A percentile compares a stretch with the other conserved stretches of the same genome.
Conservation (phyloP, 1,140 invertebrate species). For the Heliothis virescens region DNA sequence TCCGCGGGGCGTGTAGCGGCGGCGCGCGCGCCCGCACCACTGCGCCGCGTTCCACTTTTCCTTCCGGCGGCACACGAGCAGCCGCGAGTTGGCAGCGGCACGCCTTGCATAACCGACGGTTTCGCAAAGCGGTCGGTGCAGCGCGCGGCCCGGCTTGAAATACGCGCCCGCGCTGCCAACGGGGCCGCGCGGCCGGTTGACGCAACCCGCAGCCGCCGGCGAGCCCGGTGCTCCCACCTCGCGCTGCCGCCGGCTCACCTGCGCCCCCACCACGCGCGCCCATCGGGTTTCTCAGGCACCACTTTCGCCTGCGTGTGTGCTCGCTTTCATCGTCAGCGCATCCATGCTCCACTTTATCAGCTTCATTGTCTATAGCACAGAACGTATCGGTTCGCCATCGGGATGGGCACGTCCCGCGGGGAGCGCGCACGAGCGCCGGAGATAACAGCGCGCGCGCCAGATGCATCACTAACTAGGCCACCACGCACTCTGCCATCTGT, state of each 20-base stretch:
- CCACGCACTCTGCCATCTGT: slow-evolving; percentile 76
- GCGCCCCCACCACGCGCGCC: slow-evolving; percentile 66
- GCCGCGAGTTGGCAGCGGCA: slow-evolving; percentile 82
- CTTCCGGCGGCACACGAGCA: slow-evolving; percentile 81
- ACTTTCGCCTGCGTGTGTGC: slow-evolving; percentile 75
- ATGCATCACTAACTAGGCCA: slow-evolving; percentile 77
- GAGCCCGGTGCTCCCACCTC: slow-evolving; percentile 52
- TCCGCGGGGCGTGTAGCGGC: slow-evolving; percentile 74
- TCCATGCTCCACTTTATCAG: slow-evolving; percentile 59
- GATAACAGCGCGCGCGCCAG: slow-evolving; percentile 69
- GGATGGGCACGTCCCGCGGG: slow-evolving; percentile 39
- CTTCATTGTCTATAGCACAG: slow-evolving; percentile 5
- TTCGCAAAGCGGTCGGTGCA: slow-evolving; percentile 82
- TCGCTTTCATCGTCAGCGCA: slow-evolving; percentile 75
- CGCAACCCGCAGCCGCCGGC: slow-evolving; percentile 58
- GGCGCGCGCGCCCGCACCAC: slow-evolving; percentile 81
- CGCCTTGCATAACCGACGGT: slow-evolving; percentile 83
- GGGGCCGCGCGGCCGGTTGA: slow-evolving; percentile 65
- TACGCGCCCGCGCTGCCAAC: slow-evolving; percentile 72
- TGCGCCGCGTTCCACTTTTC: slow-evolving; percentile 85
- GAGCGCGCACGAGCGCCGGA: slow-evolving; percentile 55
- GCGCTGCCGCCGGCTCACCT: slow-evolving; percentile 55
- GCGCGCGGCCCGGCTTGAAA: slow-evolving; percentile 78
- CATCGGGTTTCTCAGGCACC: slow-evolving; percentile 74
- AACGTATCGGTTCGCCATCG: slow-evolving; percentile 25